phyloP scores from a whole-genome alignment of 2,113 vertebrate species.

The Raja brachyura region DNA sequence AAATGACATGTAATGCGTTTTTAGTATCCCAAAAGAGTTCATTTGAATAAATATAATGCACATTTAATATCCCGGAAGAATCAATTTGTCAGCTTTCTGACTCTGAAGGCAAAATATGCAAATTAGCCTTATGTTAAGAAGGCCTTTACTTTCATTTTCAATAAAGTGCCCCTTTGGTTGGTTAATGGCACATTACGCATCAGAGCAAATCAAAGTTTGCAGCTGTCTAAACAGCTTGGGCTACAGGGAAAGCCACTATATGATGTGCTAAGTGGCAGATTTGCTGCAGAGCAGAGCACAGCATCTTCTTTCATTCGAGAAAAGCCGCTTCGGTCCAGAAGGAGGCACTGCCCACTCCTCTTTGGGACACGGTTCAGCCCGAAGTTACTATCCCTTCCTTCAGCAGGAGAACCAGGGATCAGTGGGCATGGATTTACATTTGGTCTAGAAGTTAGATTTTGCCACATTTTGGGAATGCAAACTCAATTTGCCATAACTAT shows the following conservation, averaged over 20 bases:
- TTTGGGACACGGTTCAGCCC: background rate
- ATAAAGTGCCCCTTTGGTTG: conserved; percentile 29
- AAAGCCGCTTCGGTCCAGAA: background rate
- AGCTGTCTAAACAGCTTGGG: conserved; percentile 27
- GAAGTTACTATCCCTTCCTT: background rate
- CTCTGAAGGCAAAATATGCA: conserved; percentile 55
- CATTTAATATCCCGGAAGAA: conserved; percentile 48
- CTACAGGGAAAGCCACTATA: conserved; percentile 11
- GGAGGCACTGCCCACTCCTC: background rate
- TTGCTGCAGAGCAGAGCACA: too few species aligned
- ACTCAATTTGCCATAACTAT: too few species aligned
- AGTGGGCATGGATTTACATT: background rate
- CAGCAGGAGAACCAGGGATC: background rate
- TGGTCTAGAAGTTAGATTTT: too few species aligned
- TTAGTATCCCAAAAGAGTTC: conserved; percentile 50
- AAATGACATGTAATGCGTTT: conserved; percentile 40
- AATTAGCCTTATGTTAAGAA: conserved; percentile 26
- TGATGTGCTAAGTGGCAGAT: background rate
- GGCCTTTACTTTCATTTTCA: conserved; percentile 7
- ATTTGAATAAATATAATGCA: conserved; percentile 46
- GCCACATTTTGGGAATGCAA: too few species aligned
- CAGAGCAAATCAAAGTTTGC: conserved; percentile 19
- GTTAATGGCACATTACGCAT: conserved; percentile 11
- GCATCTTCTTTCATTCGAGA: background rate
- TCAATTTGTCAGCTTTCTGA: conserved; percentile 57